Evolutionary conservation across 2,797 vertebrate species (phyloP).

Genomic region (Nannoperca australis): DNA sequence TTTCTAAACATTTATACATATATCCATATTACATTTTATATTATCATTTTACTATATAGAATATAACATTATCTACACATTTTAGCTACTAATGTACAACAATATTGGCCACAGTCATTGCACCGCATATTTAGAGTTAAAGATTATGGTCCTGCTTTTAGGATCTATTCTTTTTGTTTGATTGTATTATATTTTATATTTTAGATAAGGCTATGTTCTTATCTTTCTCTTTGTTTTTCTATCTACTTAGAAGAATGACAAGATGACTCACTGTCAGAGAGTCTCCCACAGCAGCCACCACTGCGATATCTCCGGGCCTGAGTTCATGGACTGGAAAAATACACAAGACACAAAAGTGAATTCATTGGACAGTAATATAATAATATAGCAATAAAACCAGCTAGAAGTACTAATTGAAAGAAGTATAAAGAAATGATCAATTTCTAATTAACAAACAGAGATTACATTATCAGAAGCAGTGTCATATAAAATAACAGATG

Average conservation of each 20-base stretch:
- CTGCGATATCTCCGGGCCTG: constrained; percentile 88
- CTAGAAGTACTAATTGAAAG: neutral
- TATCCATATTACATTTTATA: no score
- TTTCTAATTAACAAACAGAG: neutral
- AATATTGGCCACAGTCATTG: neutral
- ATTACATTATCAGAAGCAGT: constrained; percentile 1
- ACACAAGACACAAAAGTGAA: constrained; percentile 1
- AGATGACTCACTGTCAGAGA: constrained; percentile 90
- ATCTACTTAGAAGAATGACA: neutral
- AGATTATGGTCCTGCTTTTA: neutral
- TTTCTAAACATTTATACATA: neutral
- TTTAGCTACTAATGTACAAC: neutral
- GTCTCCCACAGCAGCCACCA: constrained; percentile 92
- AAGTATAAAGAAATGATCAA: neutral
- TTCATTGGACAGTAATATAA: neutral
- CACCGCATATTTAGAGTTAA: neutral
- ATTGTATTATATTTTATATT: neutral
- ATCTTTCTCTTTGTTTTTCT: neutral
- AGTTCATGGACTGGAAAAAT: constrained; percentile 88
- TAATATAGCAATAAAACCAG: neutral
- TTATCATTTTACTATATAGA: neutral
- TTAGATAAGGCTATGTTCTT: neutral
- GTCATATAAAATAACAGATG: neutral
- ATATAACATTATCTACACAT: neutral
- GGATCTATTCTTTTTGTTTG: neutral